Conservation (phyloP, 2,113 vertebrate genomes). For the Anolis sagrei region DNA sequence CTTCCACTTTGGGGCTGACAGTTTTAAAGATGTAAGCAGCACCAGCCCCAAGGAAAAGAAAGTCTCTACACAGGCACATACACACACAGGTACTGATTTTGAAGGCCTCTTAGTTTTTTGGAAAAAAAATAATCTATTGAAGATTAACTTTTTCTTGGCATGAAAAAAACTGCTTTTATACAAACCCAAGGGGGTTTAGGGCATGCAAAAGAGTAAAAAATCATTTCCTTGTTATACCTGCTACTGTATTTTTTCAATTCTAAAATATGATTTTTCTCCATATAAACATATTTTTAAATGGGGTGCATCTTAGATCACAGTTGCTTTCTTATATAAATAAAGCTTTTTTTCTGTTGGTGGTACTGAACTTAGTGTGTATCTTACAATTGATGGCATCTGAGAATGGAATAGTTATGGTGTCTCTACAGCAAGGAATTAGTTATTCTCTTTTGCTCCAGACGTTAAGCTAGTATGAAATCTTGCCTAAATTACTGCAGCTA, state of each 20-base stretch:
- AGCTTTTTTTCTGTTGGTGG: too few species aligned
- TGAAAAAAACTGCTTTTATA: conserved; percentile 22
- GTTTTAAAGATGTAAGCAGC: conserved; percentile 70
- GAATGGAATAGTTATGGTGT: too few species aligned
- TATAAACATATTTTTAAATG: too few species aligned
- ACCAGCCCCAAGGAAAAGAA: conserved; percentile 6
- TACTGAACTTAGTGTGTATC: too few species aligned
- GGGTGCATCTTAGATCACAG: too few species aligned
- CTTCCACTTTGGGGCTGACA: conserved; percentile 81
- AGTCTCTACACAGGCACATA: background rate
- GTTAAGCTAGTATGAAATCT: too few species aligned
- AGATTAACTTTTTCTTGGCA: conserved; percentile 55
- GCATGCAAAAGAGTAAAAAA: conserved; percentile 22
- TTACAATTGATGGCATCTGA: too few species aligned
- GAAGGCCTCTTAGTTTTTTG: conserved; percentile 42
- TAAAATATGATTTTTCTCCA: too few species aligned
- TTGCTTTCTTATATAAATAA: too few species aligned
- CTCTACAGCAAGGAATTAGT: conserved; percentile 20
- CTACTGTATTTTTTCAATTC: background rate
- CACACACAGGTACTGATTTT: conserved; percentile 36
- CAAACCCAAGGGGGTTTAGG: background rate
- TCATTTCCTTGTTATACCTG: conserved; percentile 27
- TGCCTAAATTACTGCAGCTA: background rate
- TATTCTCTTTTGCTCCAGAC: conserved; percentile 4
- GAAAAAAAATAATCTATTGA: conserved; percentile 38